Evolutionary conservation across 2,888 invertebrate species (phyloP).

Genomic region (Nemotelus nigrinus): DNA sequence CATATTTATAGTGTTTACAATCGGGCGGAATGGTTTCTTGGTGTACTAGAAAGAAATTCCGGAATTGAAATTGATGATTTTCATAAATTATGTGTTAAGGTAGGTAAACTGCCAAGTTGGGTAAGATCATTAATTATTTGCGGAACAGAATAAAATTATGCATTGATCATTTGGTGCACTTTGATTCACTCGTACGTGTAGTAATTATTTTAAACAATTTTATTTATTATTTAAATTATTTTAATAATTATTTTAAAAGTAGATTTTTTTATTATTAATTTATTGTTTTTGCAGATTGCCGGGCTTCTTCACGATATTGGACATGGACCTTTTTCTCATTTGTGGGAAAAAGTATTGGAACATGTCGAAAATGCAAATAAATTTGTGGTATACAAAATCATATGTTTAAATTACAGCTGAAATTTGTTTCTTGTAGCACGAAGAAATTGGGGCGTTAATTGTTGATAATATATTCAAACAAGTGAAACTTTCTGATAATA

Average conservation of each 20-base stretch:
- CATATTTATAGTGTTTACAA: conserved; percentile 65
- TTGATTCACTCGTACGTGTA: no score
- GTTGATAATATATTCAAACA: conserved; percentile 51
- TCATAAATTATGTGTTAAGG: conserved; percentile 58
- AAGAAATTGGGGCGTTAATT: conserved; percentile 1
- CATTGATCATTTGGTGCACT: no score
- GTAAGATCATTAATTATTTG: no score
- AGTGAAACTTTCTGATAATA: conserved; percentile 49
- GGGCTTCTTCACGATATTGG: conserved; percentile 76
- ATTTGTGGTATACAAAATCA: no score
- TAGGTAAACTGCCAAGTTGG: conserved; percentile 48
- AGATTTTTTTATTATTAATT: conserved; percentile 52
- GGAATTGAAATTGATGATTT: conserved; percentile 54
- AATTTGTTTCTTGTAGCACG: conserved; percentile 19
- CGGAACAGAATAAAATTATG: no score
- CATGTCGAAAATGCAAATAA: neutral
- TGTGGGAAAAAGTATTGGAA: conserved; percentile 66
- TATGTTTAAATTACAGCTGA: no score
- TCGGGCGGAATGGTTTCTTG: conserved; percentile 65
- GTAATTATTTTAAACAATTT: no score
- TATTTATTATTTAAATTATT: no score
- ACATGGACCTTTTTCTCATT: conserved; percentile 75
- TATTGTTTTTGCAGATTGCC: conserved; percentile 68
- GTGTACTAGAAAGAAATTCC: conserved; percentile 62
- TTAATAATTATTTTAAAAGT: no score